Conservation (phyloP, 1,140 invertebrate genomes). For the Ips typographus region DNA sequence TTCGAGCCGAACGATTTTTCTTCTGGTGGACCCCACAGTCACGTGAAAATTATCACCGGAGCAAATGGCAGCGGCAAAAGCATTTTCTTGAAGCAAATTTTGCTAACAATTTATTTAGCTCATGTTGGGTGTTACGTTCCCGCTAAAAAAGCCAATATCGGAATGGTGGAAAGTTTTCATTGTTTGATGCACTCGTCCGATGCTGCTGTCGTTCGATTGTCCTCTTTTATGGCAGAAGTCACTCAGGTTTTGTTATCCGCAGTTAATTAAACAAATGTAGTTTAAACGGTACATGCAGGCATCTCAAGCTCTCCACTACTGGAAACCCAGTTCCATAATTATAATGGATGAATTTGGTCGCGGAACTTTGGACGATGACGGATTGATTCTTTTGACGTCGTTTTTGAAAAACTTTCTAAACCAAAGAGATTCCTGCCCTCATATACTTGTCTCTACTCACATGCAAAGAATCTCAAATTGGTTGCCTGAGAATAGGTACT, state of each 20-base stretch:
- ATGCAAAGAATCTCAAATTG: conserved; percentile 65
- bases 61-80: conserved; percentile 93
- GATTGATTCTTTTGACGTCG: conserved; percentile 67
- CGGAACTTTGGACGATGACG: conserved; percentile 78
- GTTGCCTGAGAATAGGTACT: conserved; percentile 62
- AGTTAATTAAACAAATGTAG: neutral
- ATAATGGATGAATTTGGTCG: conserved; percentile 92
- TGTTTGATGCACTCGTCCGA: conserved; percentile 74
- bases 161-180: conserved; percentile 71
- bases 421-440: conserved; percentile 63
- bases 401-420: conserved; percentile 66
- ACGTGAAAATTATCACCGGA: conserved; percentile 80
- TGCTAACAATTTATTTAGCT: conserved; percentile 77
- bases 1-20: conserved; percentile 75
- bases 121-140: conserved; percentile 90
- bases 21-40: conserved; percentile 58
- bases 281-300: conserved; percentile 58
- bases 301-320: conserved; percentile 65
- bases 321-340: conserved; percentile 69
- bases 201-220: conserved; percentile 76
- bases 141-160: conserved; percentile 70
- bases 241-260: conserved; percentile 63
- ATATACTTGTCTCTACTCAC: conserved; percentile 77
- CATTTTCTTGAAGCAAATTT: conserved; percentile 84
- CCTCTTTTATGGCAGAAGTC: conserved; percentile 83